Evolutionary conservation across 2,888 invertebrate species (phyloP), one percentile per base, ranked within the genome.

Genomic region (Papilio demoleus): DNA sequence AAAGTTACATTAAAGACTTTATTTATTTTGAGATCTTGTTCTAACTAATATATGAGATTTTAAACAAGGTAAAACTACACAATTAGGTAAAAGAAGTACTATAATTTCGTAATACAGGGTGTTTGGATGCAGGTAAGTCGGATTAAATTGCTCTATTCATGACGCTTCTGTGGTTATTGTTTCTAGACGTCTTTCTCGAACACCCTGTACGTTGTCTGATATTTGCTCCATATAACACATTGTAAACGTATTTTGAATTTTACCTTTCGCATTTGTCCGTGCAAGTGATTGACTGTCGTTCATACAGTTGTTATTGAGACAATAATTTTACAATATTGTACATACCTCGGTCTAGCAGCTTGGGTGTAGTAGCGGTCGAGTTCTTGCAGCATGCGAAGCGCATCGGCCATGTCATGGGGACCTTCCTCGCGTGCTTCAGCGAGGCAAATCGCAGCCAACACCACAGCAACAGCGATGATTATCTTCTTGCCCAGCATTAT

Each of bases 331-430:
- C 8, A 45, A 24, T 11, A 38, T 50, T 36, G 14, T 17, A 11
- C 27, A 62, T 88, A 95, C 95, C 95, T 93, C 65, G 95, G 95
- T 84, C 95, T 93, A 75, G 95, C 93, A 75, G 94, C 93, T 75
- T 95, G 95, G 2, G 95, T 94, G 78, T 95, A 95, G 78, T 93
- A 94, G 74, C 94, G 94, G 76, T 95, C 95, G 71, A 95, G 86
- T 73, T 95, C 94, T 74, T 95, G 94, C 72, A 95, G 90, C 84
- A 95, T 94, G 74, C 94, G 94, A 0, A 95, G 87, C 3, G 95
- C 95, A 73, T 95, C 95, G 0, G 94, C 94, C 93, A 95, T 94
- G 76, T 94, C 93, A 70, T 93, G 92, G 59, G 94, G 93, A 0
- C 93, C 89, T 73, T 94, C 93, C 76, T 90, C 90, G 42, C 87